These are phyloP conservation scores for Drosophila anomalipes DNA, from an alignment of 2,888 invertebrate species.

Conservation along the genomic window DNA sequence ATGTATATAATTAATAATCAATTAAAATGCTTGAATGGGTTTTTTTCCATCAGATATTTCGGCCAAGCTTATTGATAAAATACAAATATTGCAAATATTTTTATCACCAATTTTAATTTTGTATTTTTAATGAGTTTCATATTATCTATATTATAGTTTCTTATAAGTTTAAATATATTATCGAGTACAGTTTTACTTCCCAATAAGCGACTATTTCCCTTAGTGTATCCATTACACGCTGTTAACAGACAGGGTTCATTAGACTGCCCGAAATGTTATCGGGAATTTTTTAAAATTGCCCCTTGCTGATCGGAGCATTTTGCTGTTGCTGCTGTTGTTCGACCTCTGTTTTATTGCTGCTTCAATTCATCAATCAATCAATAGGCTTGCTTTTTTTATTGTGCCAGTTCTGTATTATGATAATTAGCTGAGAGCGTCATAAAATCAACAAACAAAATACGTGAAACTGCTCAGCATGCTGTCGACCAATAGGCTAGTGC, in stretches of 20 bases:
- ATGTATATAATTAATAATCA: conserved; percentile 5
- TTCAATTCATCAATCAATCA: conserved; percentile 59
- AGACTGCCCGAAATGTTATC: conserved; percentile 46
- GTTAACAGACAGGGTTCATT: conserved; percentile 51
- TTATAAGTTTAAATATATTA: background rate
- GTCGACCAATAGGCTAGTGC: conserved; percentile 7
- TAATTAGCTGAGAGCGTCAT: conserved; percentile 61
- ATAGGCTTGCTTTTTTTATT: conserved; percentile 28
- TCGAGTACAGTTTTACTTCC: background rate
- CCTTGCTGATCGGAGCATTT: conserved; percentile 17
- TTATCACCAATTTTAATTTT: background rate
- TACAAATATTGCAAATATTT: background rate
- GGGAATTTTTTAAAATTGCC: conserved; percentile 45
- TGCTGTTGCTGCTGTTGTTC: conserved; percentile 17
- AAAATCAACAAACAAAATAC: conserved; percentile 58
- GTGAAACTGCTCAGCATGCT: conserved; percentile 63
- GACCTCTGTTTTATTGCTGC: conserved; percentile 19
- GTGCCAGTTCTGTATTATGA: conserved; percentile 66
- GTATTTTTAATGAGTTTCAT: conserved; percentile 2
- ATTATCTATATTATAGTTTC: background rate
- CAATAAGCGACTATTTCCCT: background rate
- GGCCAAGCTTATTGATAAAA: conserved; percentile 19
- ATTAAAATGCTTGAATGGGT: background rate
- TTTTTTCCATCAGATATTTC: conserved; percentile 1
- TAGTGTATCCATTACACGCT: background rate